Evolutionary conservation across 2,113 vertebrate species (phyloP).

Genomic region (Camarhynchus parvulus): DNA sequence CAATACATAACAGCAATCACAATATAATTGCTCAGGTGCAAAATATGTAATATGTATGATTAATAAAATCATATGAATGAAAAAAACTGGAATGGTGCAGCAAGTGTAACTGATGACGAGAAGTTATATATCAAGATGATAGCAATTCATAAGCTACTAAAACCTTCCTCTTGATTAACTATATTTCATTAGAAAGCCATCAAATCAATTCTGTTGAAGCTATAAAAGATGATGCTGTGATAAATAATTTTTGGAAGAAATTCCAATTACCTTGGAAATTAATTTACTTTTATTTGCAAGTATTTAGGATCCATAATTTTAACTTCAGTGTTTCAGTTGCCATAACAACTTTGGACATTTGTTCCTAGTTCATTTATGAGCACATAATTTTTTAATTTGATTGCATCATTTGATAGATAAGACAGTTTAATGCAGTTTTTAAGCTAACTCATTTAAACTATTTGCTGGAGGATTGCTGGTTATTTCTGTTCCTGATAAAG

Average conservation of each 20-base stretch:
- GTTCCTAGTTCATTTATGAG: conserved; percentile 35
- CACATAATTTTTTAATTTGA: conserved; percentile 56
- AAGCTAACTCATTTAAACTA: conserved; percentile 52
- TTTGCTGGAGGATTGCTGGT: conserved; percentile 27
- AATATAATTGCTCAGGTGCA: conserved; percentile 6
- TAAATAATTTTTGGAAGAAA: conserved; percentile 51
- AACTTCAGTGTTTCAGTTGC: conserved; percentile 26
- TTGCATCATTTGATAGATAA: conserved; percentile 44
- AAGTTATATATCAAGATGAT: conserved; percentile 33
- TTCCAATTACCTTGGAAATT: conserved; percentile 46
- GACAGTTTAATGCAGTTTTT: conserved; percentile 43
- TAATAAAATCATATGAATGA: neutral
- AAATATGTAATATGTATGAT: neutral
- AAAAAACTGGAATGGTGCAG: neutral
- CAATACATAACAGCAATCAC: neutral
- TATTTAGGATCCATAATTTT: conserved; percentile 46
- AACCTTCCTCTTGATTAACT: conserved; percentile 42
- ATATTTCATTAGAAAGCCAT: conserved; percentile 48
- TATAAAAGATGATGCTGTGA: conserved; percentile 11
- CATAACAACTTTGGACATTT: conserved; percentile 51
- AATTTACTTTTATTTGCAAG: conserved; percentile 47
- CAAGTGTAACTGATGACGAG: neutral
- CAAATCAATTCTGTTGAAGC: conserved; percentile 31
- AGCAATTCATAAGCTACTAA: conserved; percentile 41
- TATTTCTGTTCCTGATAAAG: conserved; percentile 53